Evolutionary conservation across 2,888 invertebrate genomes (phyloP).

Genomic region (Deilephila porcellus): DNA sequence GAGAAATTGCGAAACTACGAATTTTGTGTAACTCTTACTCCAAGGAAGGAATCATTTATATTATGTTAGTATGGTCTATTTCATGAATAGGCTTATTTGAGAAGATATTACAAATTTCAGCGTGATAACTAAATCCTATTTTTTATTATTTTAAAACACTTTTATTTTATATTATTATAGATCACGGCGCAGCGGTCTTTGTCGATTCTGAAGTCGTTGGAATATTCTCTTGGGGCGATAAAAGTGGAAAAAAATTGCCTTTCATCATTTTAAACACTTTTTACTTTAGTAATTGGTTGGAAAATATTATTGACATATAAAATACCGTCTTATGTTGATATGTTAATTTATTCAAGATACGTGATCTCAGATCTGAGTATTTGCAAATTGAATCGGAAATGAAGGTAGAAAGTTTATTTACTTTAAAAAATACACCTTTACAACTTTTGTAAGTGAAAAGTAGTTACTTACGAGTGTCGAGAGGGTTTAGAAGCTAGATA

Average conservation of each 20-base stretch:
- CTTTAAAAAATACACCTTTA: too few species aligned
- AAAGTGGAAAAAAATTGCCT: slow-evolving; percentile 50
- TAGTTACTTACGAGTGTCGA: too few species aligned
- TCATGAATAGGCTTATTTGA: not conserved
- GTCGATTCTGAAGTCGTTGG: slow-evolving; percentile 53
- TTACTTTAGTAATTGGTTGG: slow-evolving; percentile 52
- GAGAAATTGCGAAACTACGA: slow-evolving; percentile 17
- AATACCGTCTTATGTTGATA: not conserved
- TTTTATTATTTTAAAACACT: not conserved
- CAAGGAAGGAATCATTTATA: slow-evolving; percentile 6
- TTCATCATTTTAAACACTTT: slow-evolving; percentile 56
- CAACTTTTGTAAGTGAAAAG: too few species aligned
- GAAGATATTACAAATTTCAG: too few species aligned
- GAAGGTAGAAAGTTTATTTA: too few species aligned
- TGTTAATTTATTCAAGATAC: not conserved
- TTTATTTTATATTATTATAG: slow-evolving; percentile 48
- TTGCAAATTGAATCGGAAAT: too few species aligned
- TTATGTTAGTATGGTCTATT: not conserved
- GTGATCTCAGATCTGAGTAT: too few species aligned
- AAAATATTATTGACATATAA: slow-evolving; percentile 41
- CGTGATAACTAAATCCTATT: too few species aligned
- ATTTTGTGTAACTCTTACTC: slow-evolving; percentile 11
- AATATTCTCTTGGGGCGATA: slow-evolving; percentile 69
- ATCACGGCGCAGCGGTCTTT: slow-evolving; percentile 59
- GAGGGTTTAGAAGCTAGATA: too few species aligned